A percentile compares a stretch with the other conserved stretches of the same genome.
Evolutionary conservation across 1,140 invertebrate genomes (phyloP).

Genomic region (Drosophila simulans): DNA sequence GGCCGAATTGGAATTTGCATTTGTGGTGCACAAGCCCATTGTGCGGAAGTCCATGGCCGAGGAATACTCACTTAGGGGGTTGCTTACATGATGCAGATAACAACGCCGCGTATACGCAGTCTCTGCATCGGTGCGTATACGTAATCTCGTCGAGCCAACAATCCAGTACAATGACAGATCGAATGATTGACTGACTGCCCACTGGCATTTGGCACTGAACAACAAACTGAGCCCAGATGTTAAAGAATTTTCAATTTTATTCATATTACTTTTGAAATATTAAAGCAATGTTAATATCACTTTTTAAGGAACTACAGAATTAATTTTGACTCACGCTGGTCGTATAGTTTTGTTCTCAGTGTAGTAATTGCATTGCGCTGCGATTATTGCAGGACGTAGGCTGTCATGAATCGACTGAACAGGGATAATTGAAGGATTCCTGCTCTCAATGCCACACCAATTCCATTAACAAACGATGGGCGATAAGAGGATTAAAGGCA

Average conservation of each 20-base stretch:
- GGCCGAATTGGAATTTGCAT: slow-evolving; percentile 1
- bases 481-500: slow-evolving; percentile 1
- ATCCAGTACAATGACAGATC: slow-evolving; percentile 4
- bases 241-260: neutral
- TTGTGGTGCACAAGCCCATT: neutral
- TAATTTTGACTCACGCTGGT: no score
- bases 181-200: slow-evolving; percentile 11
- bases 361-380: neutral
- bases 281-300: neutral
- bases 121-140: slow-evolving; percentile 19
- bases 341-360: neutral
- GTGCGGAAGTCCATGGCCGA: neutral
- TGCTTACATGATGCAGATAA: neutral
- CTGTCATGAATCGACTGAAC: slow-evolving; percentile 7
- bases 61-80: neutral
- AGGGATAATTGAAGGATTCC: slow-evolving; percentile 12
- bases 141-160: slow-evolving; percentile 3
- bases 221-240: neutral
- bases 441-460: neutral
- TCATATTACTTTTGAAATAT: neutral
- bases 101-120: slow-evolving; percentile 23
- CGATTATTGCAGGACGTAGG: neutral
- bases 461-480: slow-evolving; percentile 6
- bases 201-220: neutral
- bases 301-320: no score